Conservation (phyloP, 2,797 vertebrate species). For the Bovichtus variegatus region DNA sequence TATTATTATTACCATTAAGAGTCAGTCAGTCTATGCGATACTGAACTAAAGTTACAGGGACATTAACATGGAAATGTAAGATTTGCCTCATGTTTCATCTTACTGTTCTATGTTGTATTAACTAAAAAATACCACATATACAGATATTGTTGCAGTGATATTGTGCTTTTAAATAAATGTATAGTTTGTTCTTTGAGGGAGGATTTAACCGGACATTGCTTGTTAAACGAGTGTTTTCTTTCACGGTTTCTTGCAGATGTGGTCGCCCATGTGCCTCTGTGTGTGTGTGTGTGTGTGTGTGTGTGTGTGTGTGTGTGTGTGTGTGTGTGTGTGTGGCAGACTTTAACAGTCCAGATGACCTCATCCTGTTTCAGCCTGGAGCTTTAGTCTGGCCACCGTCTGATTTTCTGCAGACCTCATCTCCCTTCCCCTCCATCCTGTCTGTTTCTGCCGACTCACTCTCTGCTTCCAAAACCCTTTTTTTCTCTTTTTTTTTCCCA, state of each 20-base stretch:
- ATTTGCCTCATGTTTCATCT: no score
- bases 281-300: slow-evolving; percentile 16
- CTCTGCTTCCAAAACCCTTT: background rate
- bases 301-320: slow-evolving; percentile 15
- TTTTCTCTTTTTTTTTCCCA: background rate
- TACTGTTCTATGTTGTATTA: no score
- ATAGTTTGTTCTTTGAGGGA: background rate
- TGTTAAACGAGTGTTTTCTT: background rate
- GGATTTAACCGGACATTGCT: background rate
- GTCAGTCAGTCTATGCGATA: no score
- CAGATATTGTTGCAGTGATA: background rate
- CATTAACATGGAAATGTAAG: no score
- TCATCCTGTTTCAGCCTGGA: slow-evolving; percentile 40
- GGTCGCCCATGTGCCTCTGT: background rate
- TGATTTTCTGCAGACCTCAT: slow-evolving; percentile 59
- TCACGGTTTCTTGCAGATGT: background rate
- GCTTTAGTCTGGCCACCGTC: slow-evolving; percentile 60
- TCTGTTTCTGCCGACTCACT: slow-evolving; percentile 48
- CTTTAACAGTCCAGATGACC: slow-evolving; percentile 55
- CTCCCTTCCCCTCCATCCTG: slow-evolving; percentile 4
- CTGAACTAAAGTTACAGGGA: no score
- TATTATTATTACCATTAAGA: no score
- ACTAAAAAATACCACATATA: no score
- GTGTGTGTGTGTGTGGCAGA: slow-evolving; percentile 5
- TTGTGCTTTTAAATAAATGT: background rate